These are phyloP conservation scores for Syndactyla subalaris DNA, from an alignment of 2,797 vertebrate genomes.

Conservation along the genomic window DNA sequence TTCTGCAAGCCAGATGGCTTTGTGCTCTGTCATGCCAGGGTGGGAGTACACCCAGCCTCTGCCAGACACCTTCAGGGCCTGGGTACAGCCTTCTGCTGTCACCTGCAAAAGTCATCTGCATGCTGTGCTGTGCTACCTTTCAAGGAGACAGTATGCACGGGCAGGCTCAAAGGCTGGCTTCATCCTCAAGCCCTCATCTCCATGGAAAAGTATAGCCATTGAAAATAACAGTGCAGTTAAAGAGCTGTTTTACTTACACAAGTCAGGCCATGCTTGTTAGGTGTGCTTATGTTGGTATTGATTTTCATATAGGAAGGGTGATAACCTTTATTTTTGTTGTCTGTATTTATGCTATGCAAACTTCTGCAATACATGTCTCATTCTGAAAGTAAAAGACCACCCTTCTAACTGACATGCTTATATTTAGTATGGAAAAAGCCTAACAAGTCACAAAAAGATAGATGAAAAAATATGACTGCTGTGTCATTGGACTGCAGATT, in stretches of 20 bases:
- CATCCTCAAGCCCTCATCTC: not conserved
- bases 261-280: fast-evolving
- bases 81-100: not conserved
- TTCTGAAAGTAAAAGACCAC: not conserved
- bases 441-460: not conserved
- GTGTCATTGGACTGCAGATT: not conserved
- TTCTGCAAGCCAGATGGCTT: not conserved
- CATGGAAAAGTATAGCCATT: not conserved
- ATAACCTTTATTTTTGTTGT: not conserved
- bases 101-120: not conserved
- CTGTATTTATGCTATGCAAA: fast-evolving
- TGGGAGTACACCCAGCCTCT: not conserved
- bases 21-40: not conserved
- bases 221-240: not conserved
- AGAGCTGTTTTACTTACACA: not conserved
- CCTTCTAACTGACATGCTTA: not conserved
- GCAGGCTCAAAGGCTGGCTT: not conserved
- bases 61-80: not conserved
- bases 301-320: not conserved
- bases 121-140: not conserved
- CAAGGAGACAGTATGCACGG: not conserved
- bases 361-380: not conserved
- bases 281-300: not conserved
- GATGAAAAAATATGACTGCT: not conserved
- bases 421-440: not conserved